These are phyloP conservation scores for Pipistrellus pipistrellus DNA, from an alignment of 2,797 vertebrate species.

Conservation along the genomic window DNA sequence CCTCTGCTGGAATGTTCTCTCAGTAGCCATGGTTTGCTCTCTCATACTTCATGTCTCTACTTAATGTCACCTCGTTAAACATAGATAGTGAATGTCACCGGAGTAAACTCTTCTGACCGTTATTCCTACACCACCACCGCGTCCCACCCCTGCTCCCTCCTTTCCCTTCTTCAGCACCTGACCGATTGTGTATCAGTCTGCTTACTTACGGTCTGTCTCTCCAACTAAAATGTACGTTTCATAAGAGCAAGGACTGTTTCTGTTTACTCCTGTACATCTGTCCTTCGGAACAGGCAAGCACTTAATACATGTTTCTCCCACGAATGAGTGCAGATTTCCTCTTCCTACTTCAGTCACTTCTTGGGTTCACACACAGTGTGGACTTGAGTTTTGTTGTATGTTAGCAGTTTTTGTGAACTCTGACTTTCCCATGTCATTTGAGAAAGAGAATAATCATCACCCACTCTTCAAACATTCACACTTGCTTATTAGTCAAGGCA, in stretches of 20 bases:
- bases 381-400: neutral
- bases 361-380: neutral
- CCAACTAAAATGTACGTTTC: neutral
- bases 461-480: neutral
- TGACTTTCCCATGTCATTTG: constrained; percentile 24
- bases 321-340: neutral
- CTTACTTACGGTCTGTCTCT: constrained; percentile 4
- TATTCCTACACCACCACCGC: neutral
- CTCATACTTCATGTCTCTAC: constrained; percentile 51
- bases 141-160: neutral
- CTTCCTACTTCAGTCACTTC: neutral
- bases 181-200: neutral
- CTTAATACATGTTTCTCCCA: neutral
- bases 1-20: constrained; percentile 19
- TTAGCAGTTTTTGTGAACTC: constrained; percentile 43
- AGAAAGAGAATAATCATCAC: neutral
- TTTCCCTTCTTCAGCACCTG: neutral
- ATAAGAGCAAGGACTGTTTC: neutral
- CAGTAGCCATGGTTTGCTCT: constrained; percentile 5
- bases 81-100: constrained; percentile 22
- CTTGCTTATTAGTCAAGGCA: neutral
- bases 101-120: constrained; percentile 3
- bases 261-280: neutral
- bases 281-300: neutral
- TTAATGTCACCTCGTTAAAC: constrained; percentile 42